Conservation (phyloP, 1,140 invertebrate genomes). For the Drosophila nebulosa region DNA sequence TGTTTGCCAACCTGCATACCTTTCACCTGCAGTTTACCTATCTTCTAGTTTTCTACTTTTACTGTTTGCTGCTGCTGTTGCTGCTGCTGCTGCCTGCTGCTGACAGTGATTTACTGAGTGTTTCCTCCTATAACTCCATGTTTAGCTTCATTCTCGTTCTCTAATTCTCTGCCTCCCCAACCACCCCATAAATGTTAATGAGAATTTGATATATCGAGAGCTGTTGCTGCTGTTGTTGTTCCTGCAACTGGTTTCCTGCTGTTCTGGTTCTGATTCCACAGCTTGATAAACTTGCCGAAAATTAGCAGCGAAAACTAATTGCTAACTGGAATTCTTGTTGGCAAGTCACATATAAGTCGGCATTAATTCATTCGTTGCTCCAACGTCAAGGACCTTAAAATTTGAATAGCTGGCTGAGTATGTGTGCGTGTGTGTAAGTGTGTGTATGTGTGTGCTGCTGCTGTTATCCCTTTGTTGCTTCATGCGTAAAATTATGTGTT, state of each 20-base stretch:
- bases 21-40: background rate
- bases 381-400: background rate
- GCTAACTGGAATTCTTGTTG: constrained; percentile 43
- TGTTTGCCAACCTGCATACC: background rate
- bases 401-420: background rate
- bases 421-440: background rate
- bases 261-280: constrained; percentile 14
- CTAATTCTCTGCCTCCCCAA: too few species aligned
- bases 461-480: constrained; percentile 54
- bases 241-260: constrained; percentile 11
- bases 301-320: constrained; percentile 54
- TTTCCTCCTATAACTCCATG: background rate
- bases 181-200: constrained; percentile 19
- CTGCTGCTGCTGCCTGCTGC: constrained; percentile 30
- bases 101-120: constrained; percentile 58
- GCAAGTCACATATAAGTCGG: constrained; percentile 49
- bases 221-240: background rate
- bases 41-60: background rate
- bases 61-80: background rate
- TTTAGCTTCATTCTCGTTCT: background rate
- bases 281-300: constrained; percentile 39
- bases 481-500: constrained; percentile 62
- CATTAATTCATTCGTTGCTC: constrained; percentile 30
- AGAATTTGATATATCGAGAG: constrained; percentile 21
- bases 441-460: constrained; percentile 11